Evolutionary conservation across 2,797 vertebrate genomes (phyloP).

Genomic region (Borostomias antarcticus): DNA sequence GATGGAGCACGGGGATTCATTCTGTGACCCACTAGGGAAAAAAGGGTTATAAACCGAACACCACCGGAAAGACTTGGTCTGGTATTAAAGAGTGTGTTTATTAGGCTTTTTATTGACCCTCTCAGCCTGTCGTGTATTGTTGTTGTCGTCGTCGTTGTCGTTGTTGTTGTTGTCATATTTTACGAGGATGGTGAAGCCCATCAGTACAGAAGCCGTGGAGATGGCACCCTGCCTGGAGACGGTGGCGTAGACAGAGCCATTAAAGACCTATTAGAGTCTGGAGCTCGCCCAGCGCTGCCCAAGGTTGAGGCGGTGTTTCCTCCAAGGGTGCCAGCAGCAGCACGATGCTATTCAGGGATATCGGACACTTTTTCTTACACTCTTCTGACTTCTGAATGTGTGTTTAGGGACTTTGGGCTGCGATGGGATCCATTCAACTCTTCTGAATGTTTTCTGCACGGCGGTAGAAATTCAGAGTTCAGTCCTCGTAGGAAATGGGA

Average conservation of each 20-base stretch:
- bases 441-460: too few species aligned
- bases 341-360: not conserved
- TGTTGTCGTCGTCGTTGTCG: not conserved
- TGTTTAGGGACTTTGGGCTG: too few species aligned
- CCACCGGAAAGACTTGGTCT: not conserved
- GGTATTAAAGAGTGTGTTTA: not conserved
- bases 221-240: not conserved
- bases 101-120: not conserved
- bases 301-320: not conserved
- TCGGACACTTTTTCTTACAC: not conserved
- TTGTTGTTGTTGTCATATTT: not conserved
- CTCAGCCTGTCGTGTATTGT: not conserved
- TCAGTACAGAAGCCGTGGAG: not conserved
- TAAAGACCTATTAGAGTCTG: slow-evolving; percentile 4
- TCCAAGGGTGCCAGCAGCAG: not conserved
- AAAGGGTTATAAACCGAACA: slow-evolving; percentile 2
- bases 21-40: slow-evolving; percentile 48
- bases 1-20: slow-evolving; percentile 51
- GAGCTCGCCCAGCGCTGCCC: not conserved
- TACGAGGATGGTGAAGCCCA: not conserved
- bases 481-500: too few species aligned
- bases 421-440: too few species aligned
- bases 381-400: not conserved
- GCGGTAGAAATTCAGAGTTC: too few species aligned
- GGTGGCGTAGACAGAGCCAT: slow-evolving; percentile 13